phyloP scores from a whole-genome alignment of 2,888 invertebrate species.

The Pristionchus arcanus region DNA sequence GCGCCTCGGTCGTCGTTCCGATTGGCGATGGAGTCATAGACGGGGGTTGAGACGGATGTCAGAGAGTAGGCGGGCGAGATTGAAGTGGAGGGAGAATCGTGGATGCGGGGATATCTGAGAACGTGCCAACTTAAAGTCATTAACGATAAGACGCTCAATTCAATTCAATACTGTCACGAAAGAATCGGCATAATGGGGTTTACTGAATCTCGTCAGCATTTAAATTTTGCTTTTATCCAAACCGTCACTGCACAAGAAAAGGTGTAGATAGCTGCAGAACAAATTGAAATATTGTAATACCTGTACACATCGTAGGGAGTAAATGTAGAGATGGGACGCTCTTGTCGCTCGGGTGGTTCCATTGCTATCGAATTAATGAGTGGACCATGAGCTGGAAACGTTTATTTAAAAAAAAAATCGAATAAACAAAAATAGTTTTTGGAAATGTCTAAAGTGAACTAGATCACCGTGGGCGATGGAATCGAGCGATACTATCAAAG shows the following conservation, averaged over 20 bases:
- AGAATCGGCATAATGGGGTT: too few relatives aligned
- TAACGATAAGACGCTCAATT: too few relatives aligned
- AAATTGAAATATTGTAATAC: background rate
- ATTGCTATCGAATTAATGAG: background rate
- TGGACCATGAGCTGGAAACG: background rate
- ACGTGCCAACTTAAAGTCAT: too few relatives aligned
- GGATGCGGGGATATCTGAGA: constrained; percentile 5
- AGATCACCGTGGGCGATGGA: too few relatives aligned
- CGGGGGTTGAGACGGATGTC: background rate
- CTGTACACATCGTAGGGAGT: background rate
- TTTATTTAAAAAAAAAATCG: background rate
- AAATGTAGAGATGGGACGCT: background rate
- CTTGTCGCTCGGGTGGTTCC: background rate
- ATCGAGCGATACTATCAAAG: background rate
- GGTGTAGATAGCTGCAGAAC: background rate
- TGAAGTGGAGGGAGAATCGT: background rate
- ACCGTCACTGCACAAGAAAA: background rate
- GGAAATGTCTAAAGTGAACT: too few relatives aligned
- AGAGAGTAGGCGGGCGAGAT: constrained; percentile 19
- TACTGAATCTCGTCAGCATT: too few relatives aligned
- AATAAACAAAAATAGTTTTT: background rate
- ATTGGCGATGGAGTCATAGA: background rate
- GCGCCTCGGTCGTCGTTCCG: background rate
- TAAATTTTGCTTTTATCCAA: too few relatives aligned
- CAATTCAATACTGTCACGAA: too few relatives aligned